Evolutionary conservation across 1,140 invertebrate species (phyloP).

Genomic region (Acromyrmex echinatior): DNA sequence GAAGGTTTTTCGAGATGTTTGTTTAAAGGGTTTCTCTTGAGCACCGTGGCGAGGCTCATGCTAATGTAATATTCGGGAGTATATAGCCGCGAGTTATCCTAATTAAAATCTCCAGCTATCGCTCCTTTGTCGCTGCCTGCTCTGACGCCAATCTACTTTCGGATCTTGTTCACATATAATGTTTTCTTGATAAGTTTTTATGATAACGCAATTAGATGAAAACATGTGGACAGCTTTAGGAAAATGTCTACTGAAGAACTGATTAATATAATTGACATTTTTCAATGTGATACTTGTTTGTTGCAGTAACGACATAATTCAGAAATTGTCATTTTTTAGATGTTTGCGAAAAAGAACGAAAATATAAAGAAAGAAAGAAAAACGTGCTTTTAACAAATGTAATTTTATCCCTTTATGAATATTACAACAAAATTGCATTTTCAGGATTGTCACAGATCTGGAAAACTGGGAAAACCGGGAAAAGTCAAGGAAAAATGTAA

Average conservation of each 20-base stretch:
- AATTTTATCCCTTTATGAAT: too few species aligned
- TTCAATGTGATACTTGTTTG: neutral
- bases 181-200: neutral
- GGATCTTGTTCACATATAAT: slow-evolving; percentile 5
- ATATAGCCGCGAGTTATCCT: slow-evolving; percentile 74
- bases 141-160: neutral
- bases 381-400: too few species aligned
- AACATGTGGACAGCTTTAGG: neutral
- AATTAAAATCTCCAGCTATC: slow-evolving; percentile 78
- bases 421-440: too few species aligned
- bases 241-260: neutral
- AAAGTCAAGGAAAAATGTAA: too few species aligned
- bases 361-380: too few species aligned
- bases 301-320: too few species aligned
- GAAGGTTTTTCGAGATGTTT: slow-evolving; percentile 59
- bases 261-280: neutral
- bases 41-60: slow-evolving; percentile 32
- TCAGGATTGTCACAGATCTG: too few species aligned
- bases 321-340: too few species aligned
- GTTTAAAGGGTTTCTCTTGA: slow-evolving; percentile 48
- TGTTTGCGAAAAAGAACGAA: too few species aligned
- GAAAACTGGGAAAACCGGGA: too few species aligned
- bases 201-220: neutral
- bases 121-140: neutral
- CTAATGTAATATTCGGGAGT: slow-evolving; percentile 76